Base-by-base conservation (phyloP, 2,113 vertebrate genomes). In the Hippopotamus amphibius region DNA sequence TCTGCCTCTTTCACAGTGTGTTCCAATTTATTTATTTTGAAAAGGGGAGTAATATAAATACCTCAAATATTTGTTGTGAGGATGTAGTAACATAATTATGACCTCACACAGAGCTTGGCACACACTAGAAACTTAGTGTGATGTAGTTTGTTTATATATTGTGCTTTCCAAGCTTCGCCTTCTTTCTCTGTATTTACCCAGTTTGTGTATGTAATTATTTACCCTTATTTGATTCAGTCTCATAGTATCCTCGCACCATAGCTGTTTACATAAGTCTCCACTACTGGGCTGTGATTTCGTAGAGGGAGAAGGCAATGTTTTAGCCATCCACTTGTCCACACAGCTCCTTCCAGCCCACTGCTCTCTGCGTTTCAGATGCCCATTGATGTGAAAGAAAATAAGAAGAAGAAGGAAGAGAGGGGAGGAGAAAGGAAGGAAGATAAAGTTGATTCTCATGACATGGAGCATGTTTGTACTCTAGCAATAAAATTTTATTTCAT, bases 1-100 rank as follows among this genome's bases (percentile, higher is more conserved):
- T 72, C 55, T 84, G 71, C 28, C 14, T 92, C 86, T 82, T 74
- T 71, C 15, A 0, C 11, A 43, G 19, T 72, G 57, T 85, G 61
- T 66, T 85, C 43, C 16, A 84, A 85, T 80, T 50, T 48, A 48
- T 76, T 88, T 76, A 41, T 24, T 93, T 94, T 87, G 55, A 91
- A 91, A 94, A 91, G 37, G 2, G 68, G 77, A 95, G 68, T 71
- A 82, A 53, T 37, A 17, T 43, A 43, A 11, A 41, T 50, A 53
- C 33, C 19, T 95, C 81, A 81, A 72, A 90, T 90, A 93, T 88
- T 55, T 87, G 33, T 80, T 26, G 2, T 74, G 71, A 55, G 17
- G 15, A 74, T 46, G 22, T 4, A 74, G 57, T 76, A 82, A 90
- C 8, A 28, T 65, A 41, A 85, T 81, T 84, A 76, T 88, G 65